A percentile compares a stretch with the other conserved stretches of the same genome.
Evolutionary conservation across 37 sponge, comb jelly and placozoan species (phyloP).

Genomic region (Cladorhizidae sp.): DNA sequence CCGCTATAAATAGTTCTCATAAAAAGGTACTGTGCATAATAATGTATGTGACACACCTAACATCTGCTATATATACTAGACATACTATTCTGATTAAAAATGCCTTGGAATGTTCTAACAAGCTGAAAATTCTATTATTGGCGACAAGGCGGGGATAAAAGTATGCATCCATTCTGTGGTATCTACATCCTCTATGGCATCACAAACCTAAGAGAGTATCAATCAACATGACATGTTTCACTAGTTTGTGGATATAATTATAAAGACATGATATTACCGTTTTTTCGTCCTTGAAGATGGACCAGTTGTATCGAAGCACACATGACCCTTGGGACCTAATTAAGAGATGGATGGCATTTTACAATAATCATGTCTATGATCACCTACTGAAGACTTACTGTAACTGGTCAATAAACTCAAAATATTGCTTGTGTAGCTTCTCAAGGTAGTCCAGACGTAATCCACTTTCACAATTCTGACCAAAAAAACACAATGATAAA

Average conservation of each 20-base stretch:
- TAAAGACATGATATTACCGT: neutral
- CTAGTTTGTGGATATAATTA: neutral
- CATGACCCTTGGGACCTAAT: conserved; percentile 27
- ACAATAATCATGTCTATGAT: too few relatives aligned
- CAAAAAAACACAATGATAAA: neutral
- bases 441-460: conserved; percentile 79
- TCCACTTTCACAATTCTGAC: conserved; percentile 81
- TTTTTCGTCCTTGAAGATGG: conserved; percentile 40
- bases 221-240: neutral
- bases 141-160: neutral
- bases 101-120: neutral
- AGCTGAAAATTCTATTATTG: conserved; percentile 2
- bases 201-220: neutral
- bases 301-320: conserved; percentile 67
- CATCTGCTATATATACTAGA: neutral
- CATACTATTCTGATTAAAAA: neutral
- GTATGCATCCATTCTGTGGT: neutral
- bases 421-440: conserved; percentile 69
- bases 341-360: too few relatives aligned
- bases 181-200: neutral
- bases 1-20: conserved; percentile 17
- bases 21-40: neutral
- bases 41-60: neutral
- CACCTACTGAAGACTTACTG: conserved; percentile 17
- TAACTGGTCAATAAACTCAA: conserved; percentile 41